Conservation (phyloP, 2,113 vertebrate genomes). For the Neotoma lepida region DNA sequence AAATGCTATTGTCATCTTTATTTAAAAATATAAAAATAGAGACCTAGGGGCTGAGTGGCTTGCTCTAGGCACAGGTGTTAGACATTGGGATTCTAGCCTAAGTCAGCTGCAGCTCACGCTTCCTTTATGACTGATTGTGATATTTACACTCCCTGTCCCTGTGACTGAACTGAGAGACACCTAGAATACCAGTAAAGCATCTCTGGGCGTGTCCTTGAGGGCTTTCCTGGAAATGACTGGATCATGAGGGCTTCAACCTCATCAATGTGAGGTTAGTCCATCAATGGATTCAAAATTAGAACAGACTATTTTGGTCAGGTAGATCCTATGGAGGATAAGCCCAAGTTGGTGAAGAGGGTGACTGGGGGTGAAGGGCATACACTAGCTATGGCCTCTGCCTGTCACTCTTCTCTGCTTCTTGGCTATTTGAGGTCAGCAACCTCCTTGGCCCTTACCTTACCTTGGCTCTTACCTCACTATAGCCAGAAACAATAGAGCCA, state of each 20-base stretch:
- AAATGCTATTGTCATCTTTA: background rate
- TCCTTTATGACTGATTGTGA: fast-evolving
- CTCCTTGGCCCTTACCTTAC: background rate
- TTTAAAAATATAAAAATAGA: background rate
- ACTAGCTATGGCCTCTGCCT: background rate
- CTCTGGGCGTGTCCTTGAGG: background rate
- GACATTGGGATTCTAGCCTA: background rate
- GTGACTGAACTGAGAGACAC: background rate
- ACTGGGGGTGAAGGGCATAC: background rate
- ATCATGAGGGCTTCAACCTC: background rate
- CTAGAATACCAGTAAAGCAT: background rate
- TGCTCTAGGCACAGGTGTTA: background rate
- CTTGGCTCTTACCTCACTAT: background rate
- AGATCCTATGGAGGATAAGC: background rate
- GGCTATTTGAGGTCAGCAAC: background rate
- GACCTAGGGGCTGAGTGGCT: background rate
- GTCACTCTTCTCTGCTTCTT: background rate
- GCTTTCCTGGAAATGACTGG: background rate
- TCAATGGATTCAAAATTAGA: background rate
- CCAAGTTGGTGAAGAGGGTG: background rate
- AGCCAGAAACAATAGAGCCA: background rate
- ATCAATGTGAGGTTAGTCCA: background rate
- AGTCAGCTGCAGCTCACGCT: fast-evolving
- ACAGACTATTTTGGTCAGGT: too few relatives aligned
- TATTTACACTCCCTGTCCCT: too few relatives aligned